Conservation (phyloP, 2,888 invertebrate genomes). For the Chrysodeixis includens region DNA sequence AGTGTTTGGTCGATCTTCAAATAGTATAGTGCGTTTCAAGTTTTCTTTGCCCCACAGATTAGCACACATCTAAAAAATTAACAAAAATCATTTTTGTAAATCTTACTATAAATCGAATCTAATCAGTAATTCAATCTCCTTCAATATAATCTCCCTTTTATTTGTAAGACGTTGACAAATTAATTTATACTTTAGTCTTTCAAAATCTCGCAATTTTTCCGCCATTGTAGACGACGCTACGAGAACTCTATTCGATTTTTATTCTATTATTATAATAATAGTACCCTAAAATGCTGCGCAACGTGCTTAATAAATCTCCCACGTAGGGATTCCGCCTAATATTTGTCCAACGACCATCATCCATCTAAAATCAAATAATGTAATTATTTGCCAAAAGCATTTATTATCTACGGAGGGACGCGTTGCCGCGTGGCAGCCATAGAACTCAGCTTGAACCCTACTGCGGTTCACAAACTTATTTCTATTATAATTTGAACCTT, state of each 20-base stretch:
- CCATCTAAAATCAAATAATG: conserved; percentile 87
- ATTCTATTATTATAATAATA: conserved; percentile 22
- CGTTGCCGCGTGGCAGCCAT: conserved; percentile 79
- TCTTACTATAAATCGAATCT: too few species aligned
- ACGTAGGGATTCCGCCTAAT: conserved; percentile 74
- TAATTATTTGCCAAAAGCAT: conserved; percentile 88
- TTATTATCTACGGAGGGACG: conserved; percentile 85
- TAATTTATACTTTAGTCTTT: too few species aligned
- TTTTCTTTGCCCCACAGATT: too few species aligned
- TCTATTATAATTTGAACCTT: conserved; percentile 16
- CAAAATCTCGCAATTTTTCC: not conserved
- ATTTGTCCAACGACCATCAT: conserved; percentile 85
- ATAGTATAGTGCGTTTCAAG: not conserved
- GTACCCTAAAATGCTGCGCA: conserved; percentile 59
- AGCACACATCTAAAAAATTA: too few species aligned
- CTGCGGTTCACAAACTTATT: conserved; percentile 28
- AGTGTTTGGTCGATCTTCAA: not conserved
- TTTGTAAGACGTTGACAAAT: too few species aligned
- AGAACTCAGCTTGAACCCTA: conserved; percentile 51
- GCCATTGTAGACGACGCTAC: not conserved
- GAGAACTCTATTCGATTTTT: not conserved
- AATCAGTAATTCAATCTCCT: too few species aligned
- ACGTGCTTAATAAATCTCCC: conserved; percentile 74
- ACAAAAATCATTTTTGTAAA: too few species aligned
- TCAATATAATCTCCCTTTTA: too few species aligned